Evolutionary conservation across 1,140 invertebrate genomes (phyloP).

Genomic region (Scaptomyza pallida): DNA sequence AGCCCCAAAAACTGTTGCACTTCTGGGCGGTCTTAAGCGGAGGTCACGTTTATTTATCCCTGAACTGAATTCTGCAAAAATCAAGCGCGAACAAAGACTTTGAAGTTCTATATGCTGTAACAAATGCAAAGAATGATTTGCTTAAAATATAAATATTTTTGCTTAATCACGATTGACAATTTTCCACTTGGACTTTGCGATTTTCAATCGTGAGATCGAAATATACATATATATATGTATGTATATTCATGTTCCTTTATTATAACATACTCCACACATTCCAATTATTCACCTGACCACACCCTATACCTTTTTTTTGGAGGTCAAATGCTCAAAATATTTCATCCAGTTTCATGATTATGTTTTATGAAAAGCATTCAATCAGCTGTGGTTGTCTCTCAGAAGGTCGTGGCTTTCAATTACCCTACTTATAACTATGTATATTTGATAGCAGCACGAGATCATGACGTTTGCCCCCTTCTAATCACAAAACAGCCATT

Average conservation of each 20-base stretch:
- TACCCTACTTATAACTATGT: slow-evolving; percentile 34
- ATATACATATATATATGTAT: background rate
- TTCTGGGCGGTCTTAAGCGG: no score
- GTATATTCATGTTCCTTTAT: background rate
- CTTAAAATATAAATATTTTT: background rate
- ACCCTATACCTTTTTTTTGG: slow-evolving; percentile 13
- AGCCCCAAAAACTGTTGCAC: no score
- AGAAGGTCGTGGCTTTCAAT: slow-evolving; percentile 59
- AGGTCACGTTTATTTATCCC: background rate
- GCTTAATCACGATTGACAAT: background rate
- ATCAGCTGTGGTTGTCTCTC: slow-evolving; percentile 51
- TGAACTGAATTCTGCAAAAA: background rate
- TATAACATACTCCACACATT: slow-evolving; percentile 13
- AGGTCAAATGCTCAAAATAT: slow-evolving; percentile 23
- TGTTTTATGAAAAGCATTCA: slow-evolving; percentile 33
- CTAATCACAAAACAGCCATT: slow-evolving; percentile 44
- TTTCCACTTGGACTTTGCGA: background rate
- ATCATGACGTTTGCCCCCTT: slow-evolving; percentile 44
- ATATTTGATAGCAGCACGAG: slow-evolving; percentile 19
- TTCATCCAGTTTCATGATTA: slow-evolving; percentile 20
- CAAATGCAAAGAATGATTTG: background rate
- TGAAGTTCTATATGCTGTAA: background rate
- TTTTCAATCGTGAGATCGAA: background rate
- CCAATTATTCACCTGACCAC: slow-evolving; percentile 18
- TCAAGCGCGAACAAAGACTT: background rate